Evolutionary conservation across 2,113 vertebrate species (phyloP).

Genomic region (Spilogale gracilis): DNA sequence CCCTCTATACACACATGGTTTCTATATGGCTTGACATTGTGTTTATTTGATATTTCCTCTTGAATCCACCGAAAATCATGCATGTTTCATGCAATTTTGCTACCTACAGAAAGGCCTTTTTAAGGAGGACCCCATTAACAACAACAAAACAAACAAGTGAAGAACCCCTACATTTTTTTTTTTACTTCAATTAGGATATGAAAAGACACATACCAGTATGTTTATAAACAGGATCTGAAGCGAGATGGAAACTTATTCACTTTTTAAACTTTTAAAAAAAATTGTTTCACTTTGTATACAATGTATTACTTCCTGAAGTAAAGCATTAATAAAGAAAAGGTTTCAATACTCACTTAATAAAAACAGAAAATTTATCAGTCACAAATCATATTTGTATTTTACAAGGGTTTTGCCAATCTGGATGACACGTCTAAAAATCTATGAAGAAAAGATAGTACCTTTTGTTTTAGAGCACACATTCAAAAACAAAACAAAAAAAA

Average conservation of each 20-base stretch:
- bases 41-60: slow-evolving; percentile 53
- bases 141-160: background rate
- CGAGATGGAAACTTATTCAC: too few relatives aligned
- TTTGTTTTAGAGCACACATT: slow-evolving; percentile 54
- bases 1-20: background rate
- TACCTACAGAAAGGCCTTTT: background rate
- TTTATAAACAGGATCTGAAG: background rate
- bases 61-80: background rate
- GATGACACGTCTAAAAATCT: background rate
- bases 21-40: background rate
- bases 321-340: slow-evolving; percentile 33
- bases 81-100: slow-evolving; percentile 18
- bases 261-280: background rate
- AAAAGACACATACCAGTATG: background rate
- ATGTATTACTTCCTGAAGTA: background rate
- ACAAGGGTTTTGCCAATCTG: slow-evolving; percentile 26
- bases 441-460: background rate
- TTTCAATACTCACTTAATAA: slow-evolving; percentile 26
- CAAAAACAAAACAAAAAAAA: slow-evolving; percentile 11
- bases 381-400: slow-evolving; percentile 58
- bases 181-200: background rate
- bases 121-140: background rate
- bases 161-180: background rate
- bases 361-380: background rate
- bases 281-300: slow-evolving; percentile 54